Conservation (phyloP, 2,797 vertebrate species). For the Amblyopsis hoosieri region DNA sequence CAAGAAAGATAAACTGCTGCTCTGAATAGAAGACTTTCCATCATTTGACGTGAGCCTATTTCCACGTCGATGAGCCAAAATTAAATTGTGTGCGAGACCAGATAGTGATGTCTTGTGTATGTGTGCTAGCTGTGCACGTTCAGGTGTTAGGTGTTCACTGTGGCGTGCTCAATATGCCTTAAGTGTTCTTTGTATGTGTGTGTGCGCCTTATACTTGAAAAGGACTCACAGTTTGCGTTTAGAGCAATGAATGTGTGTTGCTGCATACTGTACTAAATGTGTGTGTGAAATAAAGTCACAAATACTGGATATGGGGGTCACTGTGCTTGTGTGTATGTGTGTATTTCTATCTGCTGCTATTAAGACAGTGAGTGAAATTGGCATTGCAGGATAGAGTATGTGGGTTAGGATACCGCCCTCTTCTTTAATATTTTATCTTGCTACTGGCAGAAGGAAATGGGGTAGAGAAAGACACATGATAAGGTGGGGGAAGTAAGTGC, state of each 20-base stretch:
- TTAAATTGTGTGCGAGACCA: conserved; percentile 1
- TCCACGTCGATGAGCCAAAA: conserved; percentile 11
- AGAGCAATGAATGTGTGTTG: too few relatives aligned
- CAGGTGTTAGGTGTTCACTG: too few relatives aligned
- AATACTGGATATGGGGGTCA: not conserved
- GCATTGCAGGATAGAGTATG: conserved; percentile 49
- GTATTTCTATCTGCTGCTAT: conserved; percentile 27
- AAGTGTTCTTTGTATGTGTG: not conserved
- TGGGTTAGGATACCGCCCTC: conserved; percentile 56
- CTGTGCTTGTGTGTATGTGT: not conserved
- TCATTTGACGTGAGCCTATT: not conserved
- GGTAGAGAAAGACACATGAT: conserved; percentile 39
- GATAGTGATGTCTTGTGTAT: not conserved
- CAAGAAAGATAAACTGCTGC: conserved; percentile 25
- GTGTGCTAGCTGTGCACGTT: not conserved
- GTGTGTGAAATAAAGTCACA: not conserved
- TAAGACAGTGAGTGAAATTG: conserved; percentile 40
- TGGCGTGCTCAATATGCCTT: too few relatives aligned
- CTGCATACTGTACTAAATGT: not conserved
- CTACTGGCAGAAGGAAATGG: conserved; percentile 53
- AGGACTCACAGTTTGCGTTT: too few relatives aligned
- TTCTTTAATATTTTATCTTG: conserved; percentile 68
- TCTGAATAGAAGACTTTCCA: conserved; percentile 19
- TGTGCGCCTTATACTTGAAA: not conserved
- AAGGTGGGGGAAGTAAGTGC: conserved; percentile 21